Conservation (phyloP, 2,888 invertebrate genomes). For the Drosophila stalkeri region DNA sequence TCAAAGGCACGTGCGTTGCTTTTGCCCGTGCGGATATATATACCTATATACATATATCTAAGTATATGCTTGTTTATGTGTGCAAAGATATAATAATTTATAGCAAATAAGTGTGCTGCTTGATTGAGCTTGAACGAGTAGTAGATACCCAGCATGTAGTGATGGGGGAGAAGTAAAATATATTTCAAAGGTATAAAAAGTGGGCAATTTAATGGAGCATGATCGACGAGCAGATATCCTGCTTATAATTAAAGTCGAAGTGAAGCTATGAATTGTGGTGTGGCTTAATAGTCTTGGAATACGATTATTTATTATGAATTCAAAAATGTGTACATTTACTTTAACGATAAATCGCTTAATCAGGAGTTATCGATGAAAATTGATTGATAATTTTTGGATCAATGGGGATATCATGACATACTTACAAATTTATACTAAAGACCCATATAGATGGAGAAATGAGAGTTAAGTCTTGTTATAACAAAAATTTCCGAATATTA, state of each 20-base stretch:
- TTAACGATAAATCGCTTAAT: neutral
- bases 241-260: neutral
- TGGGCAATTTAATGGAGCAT: neutral
- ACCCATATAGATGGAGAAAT: no score
- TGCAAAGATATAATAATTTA: conserved; percentile 20
- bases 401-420: no score
- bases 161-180: no score
- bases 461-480: neutral
- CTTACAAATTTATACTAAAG: no score
- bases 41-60: neutral
- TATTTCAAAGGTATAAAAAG: no score
- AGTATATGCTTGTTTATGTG: conserved; percentile 11
- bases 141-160: neutral
- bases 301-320: no score
- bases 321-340: no score
- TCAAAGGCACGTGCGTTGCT: conserved; percentile 33
- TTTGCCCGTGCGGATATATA: conserved; percentile 11
- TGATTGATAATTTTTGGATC: no score
- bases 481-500: neutral
- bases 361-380: neutral
- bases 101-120: neutral
- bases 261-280: no score
- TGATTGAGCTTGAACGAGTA: neutral
- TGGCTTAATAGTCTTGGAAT: no score
- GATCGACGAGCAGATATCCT: neutral